Evolutionary conservation across 2,888 invertebrate species (phyloP).

Genomic region (Ceriagrion tenellum): DNA sequence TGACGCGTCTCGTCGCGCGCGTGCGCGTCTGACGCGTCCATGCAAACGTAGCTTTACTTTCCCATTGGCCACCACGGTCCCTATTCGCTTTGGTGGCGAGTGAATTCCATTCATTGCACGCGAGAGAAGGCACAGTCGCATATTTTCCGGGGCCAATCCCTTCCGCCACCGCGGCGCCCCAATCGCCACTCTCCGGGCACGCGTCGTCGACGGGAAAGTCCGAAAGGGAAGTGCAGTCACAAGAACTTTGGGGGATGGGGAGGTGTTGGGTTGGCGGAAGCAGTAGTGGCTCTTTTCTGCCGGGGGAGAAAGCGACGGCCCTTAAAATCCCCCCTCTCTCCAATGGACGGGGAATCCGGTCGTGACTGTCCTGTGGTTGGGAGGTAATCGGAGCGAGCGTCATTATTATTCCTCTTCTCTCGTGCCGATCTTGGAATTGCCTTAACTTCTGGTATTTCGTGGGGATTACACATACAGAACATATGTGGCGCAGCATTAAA

Average conservation of each 20-base stretch:
- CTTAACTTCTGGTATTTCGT: too few species aligned
- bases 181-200: background rate
- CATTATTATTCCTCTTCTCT: background rate
- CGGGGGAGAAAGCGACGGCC: background rate
- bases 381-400: slow-evolving; percentile 3
- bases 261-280: background rate
- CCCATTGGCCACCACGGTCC: too few species aligned
- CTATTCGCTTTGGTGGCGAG: background rate
- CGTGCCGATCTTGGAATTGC: too few species aligned
- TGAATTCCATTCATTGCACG: background rate
- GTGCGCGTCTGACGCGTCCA: too few species aligned
- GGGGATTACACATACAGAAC: too few species aligned
- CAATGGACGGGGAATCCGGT: background rate
- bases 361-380: background rate
- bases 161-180: too few species aligned
- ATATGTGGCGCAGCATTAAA: too few species aligned
- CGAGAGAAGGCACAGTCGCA: background rate
- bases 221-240: too few species aligned
- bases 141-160: background rate
- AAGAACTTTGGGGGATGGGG: too few species aligned
- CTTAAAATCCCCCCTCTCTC: background rate
- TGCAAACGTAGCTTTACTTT: too few species aligned
- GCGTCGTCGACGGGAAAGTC: background rate
- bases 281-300: background rate
- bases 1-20: too few species aligned